A percentile compares a stretch with the other conserved stretches of the same genome.
These are phyloP conservation scores for Chloromyia formosa DNA, from an alignment of 2,888 invertebrate species.

Conservation along the genomic window DNA sequence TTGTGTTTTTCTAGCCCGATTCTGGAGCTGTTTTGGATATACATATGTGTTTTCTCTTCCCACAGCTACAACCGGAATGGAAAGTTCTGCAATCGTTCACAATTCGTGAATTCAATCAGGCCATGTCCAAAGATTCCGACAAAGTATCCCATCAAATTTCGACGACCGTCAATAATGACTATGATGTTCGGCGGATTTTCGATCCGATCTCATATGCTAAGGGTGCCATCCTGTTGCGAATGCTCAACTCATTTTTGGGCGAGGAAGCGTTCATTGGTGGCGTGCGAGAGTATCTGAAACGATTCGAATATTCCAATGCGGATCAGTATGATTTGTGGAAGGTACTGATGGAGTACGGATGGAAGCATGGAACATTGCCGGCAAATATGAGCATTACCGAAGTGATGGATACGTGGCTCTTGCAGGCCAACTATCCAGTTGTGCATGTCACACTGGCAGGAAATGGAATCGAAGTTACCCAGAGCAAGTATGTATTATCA, in stretches of 20 bases:
- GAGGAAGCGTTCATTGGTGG: slow-evolving; percentile 68
- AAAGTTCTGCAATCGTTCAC: slow-evolving; percentile 68
- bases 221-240: slow-evolving; percentile 75
- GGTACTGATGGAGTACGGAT: slow-evolving; percentile 69
- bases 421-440: slow-evolving; percentile 75
- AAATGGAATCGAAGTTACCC: slow-evolving; percentile 56
- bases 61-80: slow-evolving; percentile 69
- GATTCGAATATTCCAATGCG: slow-evolving; percentile 69
- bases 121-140: slow-evolving; percentile 71
- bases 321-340: slow-evolving; percentile 74
- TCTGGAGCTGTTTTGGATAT: neutral
- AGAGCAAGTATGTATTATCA: slow-evolving; percentile 54
- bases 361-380: slow-evolving; percentile 60
- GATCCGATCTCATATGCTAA: slow-evolving; percentile 79
- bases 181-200: slow-evolving; percentile 74
- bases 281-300: slow-evolving; percentile 66
- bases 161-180: slow-evolving; percentile 69
- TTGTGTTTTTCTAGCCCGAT: slow-evolving; percentile 3
- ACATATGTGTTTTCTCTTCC: neutral
- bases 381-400: slow-evolving; percentile 65
- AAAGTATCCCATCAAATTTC: slow-evolving; percentile 73
- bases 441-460: slow-evolving; percentile 66
- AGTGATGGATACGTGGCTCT: slow-evolving; percentile 76
- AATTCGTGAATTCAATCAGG: slow-evolving; percentile 66
- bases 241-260: slow-evolving; percentile 77